These are phyloP conservation scores for Chloropsis cyanopogon DNA, from an alignment of 2,113 vertebrate genomes.

Conservation along the genomic window DNA sequence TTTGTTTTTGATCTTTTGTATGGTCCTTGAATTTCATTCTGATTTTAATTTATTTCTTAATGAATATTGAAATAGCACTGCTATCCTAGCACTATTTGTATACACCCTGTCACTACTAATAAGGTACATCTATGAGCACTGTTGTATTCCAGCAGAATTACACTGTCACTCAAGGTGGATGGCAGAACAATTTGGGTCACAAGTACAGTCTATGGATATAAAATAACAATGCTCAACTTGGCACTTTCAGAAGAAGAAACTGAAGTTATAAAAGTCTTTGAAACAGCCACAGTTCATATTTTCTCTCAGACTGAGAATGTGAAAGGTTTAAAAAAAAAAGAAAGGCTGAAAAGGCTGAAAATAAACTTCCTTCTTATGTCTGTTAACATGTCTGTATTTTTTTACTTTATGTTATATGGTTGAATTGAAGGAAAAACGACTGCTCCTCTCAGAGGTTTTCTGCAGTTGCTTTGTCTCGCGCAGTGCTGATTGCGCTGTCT, in stretches of 20 bases:
- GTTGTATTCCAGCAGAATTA: background rate
- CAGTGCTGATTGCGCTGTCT: slow-evolving; percentile 17
- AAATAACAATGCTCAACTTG: background rate
- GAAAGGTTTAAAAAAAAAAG: background rate
- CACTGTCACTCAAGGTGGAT: background rate
- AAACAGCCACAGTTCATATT: background rate
- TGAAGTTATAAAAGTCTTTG: background rate
- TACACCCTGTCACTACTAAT: background rate
- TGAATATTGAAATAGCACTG: background rate
- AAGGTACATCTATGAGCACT: background rate
- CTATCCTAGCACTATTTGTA: background rate
- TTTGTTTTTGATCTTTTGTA: background rate
- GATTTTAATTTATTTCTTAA: slow-evolving; percentile 13
- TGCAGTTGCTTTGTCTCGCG: background rate
- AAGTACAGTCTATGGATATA: background rate
- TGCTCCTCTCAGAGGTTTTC: slow-evolving; percentile 43
- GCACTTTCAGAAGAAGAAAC: background rate
- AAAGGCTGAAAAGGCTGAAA: background rate
- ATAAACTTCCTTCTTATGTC: background rate
- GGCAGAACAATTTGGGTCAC: background rate
- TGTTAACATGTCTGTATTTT: background rate
- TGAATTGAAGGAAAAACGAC: background rate
- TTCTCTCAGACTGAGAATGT: background rate
- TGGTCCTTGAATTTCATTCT: background rate
- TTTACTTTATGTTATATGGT: background rate